Percentiles rank a stretch among this genome's conserved stretches.
Evolutionary conservation across 2,113 vertebrate genomes (phyloP).

Genomic region (Myotis lucifugus): DNA sequence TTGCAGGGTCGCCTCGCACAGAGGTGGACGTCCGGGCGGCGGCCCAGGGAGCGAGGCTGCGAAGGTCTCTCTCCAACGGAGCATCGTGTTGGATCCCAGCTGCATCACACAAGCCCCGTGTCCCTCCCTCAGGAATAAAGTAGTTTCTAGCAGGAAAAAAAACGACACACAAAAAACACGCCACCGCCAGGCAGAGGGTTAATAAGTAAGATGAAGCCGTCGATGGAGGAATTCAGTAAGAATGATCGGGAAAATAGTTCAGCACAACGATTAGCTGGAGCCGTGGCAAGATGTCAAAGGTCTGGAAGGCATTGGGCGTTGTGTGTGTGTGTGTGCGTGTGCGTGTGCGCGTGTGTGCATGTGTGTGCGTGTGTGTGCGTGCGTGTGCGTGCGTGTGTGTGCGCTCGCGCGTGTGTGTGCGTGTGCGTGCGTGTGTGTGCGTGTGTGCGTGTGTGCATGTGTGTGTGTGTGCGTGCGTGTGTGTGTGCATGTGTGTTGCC

Average conservation of each 20-base stretch:
- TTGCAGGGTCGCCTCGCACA: too few species aligned
- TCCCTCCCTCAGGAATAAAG: neutral
- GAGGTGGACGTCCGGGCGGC: too few species aligned
- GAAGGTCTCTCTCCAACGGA: neutral
- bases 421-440: too few species aligned
- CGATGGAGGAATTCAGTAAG: conserved; percentile 8
- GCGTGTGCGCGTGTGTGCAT: too few species aligned
- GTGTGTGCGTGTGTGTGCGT: too few species aligned
- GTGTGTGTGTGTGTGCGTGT: too few species aligned
- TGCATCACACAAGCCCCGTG: neutral
- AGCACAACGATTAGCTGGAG: conserved; percentile 61
- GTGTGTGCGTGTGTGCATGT: too few species aligned
- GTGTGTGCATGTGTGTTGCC: neutral
- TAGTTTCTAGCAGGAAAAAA: conserved; percentile 42
- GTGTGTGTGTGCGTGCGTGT: too few species aligned
- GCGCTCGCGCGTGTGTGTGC: too few species aligned
- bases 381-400: too few species aligned
- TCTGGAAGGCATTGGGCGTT: conserved; percentile 62
- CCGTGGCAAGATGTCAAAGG: conserved; percentile 68
- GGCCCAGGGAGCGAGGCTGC: neutral
- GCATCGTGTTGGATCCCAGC: neutral
- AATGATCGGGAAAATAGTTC: conserved; percentile 51
- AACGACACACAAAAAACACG: neutral
- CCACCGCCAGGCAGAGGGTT: neutral
- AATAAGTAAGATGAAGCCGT: neutral